Evolutionary conservation across 2,797 vertebrate genomes (phyloP), one percentile per base, ranked within the genome.

Genomic region (Falco peregrinus): DNA sequence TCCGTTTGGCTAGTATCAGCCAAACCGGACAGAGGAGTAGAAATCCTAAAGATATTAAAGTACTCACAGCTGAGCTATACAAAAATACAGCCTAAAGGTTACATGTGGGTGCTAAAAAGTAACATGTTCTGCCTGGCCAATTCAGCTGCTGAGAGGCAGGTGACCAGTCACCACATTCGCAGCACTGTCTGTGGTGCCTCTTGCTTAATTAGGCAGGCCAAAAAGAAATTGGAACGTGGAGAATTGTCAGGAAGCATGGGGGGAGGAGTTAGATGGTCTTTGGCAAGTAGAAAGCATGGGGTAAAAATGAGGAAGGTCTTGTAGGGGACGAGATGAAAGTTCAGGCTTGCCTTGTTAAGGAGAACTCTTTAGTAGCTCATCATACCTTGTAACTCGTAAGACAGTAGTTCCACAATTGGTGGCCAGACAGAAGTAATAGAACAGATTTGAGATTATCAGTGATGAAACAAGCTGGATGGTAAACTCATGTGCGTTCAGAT

Each of bases 291-390:
- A 11, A 67, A 13, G 9, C 7, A 11, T 9, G 18, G 10, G 9
- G 6, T 4, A 84, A 25, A 75, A 70, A 69, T 4, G 1, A 61
- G 4, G 2, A 53, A 41, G 2, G 9, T n/a, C n/a, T 63, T 65
- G 5, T 3, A 0, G 12, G 9, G 3, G 8, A 28, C 8, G 2
- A 31, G 18, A 25, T 5, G 1, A 39, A 89, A 56, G 1, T 28
- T 29, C 7, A 3, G 6, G 35, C 18, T 75, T 0, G 0, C 2
- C 6, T 57, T 48, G 3, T 6, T 63, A 47, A 83, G 7, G 17
- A 51, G 20, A 88, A 54, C 4, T 47, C 5, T 67, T 53, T 82
- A 57, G 51, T 26, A 63, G 5, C 2, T 17, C 21, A 5, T 24
- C 11, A 2, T 14, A 12, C 10, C 3, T 89, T 79, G 68, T 13